Conservation (phyloP, 2,888 invertebrate species). For the Dysmachus trigonus region DNA sequence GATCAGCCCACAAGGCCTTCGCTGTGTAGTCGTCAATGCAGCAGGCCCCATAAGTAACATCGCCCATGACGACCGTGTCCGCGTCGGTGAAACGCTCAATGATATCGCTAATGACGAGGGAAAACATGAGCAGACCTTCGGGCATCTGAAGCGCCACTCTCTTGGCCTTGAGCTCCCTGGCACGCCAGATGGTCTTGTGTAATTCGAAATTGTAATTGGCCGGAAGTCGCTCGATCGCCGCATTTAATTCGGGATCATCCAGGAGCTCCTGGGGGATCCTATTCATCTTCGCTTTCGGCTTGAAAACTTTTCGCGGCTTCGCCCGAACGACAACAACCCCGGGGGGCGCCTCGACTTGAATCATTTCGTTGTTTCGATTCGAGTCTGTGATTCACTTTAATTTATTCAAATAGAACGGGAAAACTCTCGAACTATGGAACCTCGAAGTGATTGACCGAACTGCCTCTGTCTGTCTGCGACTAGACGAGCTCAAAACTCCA, state of each 20-base stretch:
- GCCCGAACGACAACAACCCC: slow-evolving; percentile 76
- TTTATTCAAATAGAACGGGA: neutral
- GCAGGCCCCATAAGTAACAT: slow-evolving; percentile 99
- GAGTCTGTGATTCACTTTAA: neutral
- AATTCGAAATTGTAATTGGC: slow-evolving; percentile 98
- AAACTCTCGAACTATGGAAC: neutral
- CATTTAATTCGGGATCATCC: slow-evolving; percentile 76
- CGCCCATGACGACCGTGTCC: slow-evolving; percentile 96
- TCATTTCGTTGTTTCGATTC: neutral
- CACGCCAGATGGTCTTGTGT: slow-evolving; percentile 97
- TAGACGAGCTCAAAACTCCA: neutral
- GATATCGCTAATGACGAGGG: slow-evolving; percentile 92
- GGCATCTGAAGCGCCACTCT: slow-evolving; percentile 96
- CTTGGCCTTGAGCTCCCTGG: slow-evolving; percentile 81
- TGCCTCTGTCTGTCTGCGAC: neutral
- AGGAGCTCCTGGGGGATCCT: slow-evolving; percentile 84
- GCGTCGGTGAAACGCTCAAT: slow-evolving; percentile 87
- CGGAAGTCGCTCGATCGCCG: slow-evolving; percentile 81
- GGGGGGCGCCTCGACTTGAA: slow-evolving; percentile 34
- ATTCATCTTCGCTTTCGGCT: slow-evolving; percentile 76
- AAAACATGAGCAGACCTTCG: slow-evolving; percentile 92
- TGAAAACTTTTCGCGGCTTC: slow-evolving; percentile 83
- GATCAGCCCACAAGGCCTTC: slow-evolving; percentile 85
- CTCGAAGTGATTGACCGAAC: neutral
- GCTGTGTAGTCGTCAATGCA: slow-evolving; percentile 98